Evolutionary conservation across 2,797 vertebrate genomes (phyloP), one percentile per base, ranked within the genome.

Genomic region (Channa striata): DNA sequence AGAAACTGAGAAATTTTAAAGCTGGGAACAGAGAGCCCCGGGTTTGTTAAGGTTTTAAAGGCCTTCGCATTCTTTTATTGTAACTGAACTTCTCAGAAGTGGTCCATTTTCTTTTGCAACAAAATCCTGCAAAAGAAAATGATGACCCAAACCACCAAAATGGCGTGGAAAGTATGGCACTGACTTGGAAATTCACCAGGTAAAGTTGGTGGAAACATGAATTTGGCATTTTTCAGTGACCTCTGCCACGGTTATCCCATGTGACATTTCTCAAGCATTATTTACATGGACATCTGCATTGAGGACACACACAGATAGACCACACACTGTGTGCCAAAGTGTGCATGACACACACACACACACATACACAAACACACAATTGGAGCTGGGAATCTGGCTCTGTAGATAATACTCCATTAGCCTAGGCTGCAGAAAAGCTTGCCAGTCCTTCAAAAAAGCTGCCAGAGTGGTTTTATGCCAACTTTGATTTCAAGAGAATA

Each of bases 361-460:
- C 72, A 82, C 70, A 76, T 70, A 73, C 62, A 77, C 72, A 73
- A 65, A 76, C 48, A 79, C 70, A 86, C 59, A 81, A 78, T 86
- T 85, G 75, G 86, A 91, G 85, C 91, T 93, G 91, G 91, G 91
- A 94, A 94, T 90, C 91, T 93, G 92, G 91, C 92, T 89, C 83
- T 73, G 86, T 72, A 86, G 89, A 93, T 93, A 93, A 92, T 92
- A 86, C 92, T 93, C 93, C 92, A 93, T 93, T 94, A 94, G 92
- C 85, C 91, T 70, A 78, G 90, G 89, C 90, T 90, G 86, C 83
- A 90, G 83, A 86, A 84, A 85, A 80, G 84, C 89, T 81, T 89
- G 90, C 91, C 90, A 93, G 85, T 87, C 89, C 86, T 89, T 92
- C 89, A 91, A 91, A 91, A 30, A 91, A 90, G 89, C 90, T 93